phyloP scores from a whole-genome alignment of 2,113 vertebrate species.

The Alethe diademata region DNA sequence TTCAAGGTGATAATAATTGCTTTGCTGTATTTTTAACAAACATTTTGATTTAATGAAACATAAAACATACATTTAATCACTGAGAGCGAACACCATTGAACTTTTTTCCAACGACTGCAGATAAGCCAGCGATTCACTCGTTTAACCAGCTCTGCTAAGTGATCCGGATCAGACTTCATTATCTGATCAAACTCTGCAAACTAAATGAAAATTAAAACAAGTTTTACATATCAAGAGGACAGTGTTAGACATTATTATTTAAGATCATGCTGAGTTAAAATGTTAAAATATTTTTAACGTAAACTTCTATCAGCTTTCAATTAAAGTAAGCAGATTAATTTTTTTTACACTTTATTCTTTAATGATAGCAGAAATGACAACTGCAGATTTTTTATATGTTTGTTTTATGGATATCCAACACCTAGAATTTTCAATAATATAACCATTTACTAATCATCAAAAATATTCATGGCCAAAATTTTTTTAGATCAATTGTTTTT shows the following conservation, averaged over 20 bases:
- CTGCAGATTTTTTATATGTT: not conserved
- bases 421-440: not conserved
- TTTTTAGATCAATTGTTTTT: not conserved
- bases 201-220: constrained; percentile 65
- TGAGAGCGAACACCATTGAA: constrained; percentile 93
- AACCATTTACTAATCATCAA: not conserved
- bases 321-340: not conserved
- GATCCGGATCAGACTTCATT: constrained; percentile 98
- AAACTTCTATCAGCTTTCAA: not conserved
- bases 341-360: not conserved
- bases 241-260: not conserved
- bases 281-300: not conserved
- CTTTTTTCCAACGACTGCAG: constrained; percentile 98
- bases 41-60: not conserved
- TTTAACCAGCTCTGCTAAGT: constrained; percentile 92
- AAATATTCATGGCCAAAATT: not conserved
- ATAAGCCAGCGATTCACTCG: constrained; percentile 95
- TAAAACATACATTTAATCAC: constrained; percentile 88
- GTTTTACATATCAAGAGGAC: not conserved
- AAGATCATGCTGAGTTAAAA: not conserved
- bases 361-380: not conserved
- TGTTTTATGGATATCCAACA: not conserved
- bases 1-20: not conserved
- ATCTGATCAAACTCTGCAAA: constrained; percentile 99
- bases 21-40: not conserved